These are phyloP conservation scores for Aplocera efformata DNA, from an alignment of 2,888 invertebrate genomes.

Conservation along the genomic window DNA sequence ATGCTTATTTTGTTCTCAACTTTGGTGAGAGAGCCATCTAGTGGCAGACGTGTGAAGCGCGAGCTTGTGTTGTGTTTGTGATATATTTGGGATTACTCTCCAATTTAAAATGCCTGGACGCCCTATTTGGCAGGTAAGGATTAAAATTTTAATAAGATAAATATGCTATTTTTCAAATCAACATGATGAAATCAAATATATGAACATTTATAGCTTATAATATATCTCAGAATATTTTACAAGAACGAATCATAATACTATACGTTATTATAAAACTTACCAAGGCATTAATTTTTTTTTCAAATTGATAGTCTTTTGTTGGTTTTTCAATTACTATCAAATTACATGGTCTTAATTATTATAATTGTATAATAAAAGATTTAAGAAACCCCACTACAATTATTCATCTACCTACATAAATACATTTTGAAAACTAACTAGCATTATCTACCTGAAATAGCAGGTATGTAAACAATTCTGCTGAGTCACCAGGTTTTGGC, in stretches of 20 bases:
- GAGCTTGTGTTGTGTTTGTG: constrained; percentile 55
- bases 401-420: too few species aligned
- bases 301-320: too few species aligned
- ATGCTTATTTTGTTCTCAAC: constrained; percentile 75
- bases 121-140: constrained; percentile 87
- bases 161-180: constrained; percentile 13
- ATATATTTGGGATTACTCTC: constrained; percentile 45
- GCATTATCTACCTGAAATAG: constrained; percentile 63
- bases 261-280: too few species aligned
- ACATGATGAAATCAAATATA: constrained; percentile 12
- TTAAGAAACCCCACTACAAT: too few species aligned
- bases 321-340: too few species aligned
- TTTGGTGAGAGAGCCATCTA: constrained; percentile 78
- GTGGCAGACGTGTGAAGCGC: constrained; percentile 56
- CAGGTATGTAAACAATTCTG: constrained; percentile 47
- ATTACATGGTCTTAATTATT: too few species aligned
- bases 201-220: too few species aligned
- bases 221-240: too few species aligned
- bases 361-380: too few species aligned
- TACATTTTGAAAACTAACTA: too few species aligned
- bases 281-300: too few species aligned
- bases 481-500: constrained; percentile 44
- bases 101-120: constrained; percentile 85
- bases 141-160: neutral
- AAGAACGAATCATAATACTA: too few species aligned